phyloP scores from a whole-genome alignment of 2,797 vertebrate genomes.

The Mergus octosetaceus region DNA sequence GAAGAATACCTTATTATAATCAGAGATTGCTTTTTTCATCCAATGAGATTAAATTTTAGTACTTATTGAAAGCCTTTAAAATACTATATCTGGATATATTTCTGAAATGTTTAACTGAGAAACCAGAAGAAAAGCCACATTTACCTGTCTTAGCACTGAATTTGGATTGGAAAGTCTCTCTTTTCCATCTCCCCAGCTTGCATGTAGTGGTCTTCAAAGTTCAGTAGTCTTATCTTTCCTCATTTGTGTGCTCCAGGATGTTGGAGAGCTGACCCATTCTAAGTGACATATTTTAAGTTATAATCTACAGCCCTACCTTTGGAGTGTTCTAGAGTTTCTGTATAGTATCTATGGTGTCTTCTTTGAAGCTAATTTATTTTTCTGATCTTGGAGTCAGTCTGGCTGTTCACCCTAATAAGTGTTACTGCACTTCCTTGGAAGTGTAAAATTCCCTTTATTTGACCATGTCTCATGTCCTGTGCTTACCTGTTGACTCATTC shows the following conservation, averaged over 20 bases:
- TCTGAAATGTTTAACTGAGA: background rate
- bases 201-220: accelerated
- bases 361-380: background rate
- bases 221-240: background rate
- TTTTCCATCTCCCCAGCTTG: background rate
- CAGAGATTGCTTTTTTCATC: background rate
- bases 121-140: background rate
- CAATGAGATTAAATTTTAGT: background rate
- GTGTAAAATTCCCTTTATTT: background rate
- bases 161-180: background rate
- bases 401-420: background rate
- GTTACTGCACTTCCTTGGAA: background rate
- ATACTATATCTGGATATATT: background rate
- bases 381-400: background rate
- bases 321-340: background rate
- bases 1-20: background rate
- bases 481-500: background rate
- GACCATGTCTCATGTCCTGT: accelerated
- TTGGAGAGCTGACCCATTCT: background rate
- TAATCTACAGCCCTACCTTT: background rate
- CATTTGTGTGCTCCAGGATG: background rate
- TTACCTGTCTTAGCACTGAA: background rate
- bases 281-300: background rate
- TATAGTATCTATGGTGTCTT: background rate
- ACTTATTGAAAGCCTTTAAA: background rate